These are phyloP conservation scores for Chironomus riparius DNA, from an alignment of 2,888 invertebrate species.

Conservation along the genomic window DNA sequence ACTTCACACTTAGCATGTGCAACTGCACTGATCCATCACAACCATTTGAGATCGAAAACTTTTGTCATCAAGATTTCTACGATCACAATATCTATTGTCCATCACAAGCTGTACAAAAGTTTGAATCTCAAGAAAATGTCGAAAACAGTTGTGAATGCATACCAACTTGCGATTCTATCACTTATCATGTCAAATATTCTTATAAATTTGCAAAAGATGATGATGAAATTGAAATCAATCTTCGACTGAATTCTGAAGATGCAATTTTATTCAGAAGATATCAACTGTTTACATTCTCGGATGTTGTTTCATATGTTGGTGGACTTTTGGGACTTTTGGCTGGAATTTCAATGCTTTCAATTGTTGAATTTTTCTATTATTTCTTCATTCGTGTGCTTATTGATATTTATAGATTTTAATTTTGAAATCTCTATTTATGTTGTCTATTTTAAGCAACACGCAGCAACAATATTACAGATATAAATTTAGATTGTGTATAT, in stretches of 20 bases:
- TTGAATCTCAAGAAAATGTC: neutral
- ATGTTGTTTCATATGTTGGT: neutral
- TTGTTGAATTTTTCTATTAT: neutral
- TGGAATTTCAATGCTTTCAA: neutral
- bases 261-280: neutral
- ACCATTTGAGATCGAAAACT: neutral
- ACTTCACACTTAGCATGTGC: neutral
- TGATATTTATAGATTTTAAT: no score
- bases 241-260: neutral
- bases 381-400: neutral
- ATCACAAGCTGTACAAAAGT: neutral
- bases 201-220: neutral
- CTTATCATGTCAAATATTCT: neutral
- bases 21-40: neutral
- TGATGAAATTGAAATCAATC: neutral
- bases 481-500: no score
- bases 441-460: no score
- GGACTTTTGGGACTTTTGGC: neutral
- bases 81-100: neutral
- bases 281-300: neutral
- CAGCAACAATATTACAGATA: no score
- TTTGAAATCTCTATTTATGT: no score
- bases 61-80: neutral
- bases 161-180: neutral
- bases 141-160: neutral